Base-by-base conservation (phyloP, 2,113 vertebrate genomes). In the Otus sunia region DNA sequence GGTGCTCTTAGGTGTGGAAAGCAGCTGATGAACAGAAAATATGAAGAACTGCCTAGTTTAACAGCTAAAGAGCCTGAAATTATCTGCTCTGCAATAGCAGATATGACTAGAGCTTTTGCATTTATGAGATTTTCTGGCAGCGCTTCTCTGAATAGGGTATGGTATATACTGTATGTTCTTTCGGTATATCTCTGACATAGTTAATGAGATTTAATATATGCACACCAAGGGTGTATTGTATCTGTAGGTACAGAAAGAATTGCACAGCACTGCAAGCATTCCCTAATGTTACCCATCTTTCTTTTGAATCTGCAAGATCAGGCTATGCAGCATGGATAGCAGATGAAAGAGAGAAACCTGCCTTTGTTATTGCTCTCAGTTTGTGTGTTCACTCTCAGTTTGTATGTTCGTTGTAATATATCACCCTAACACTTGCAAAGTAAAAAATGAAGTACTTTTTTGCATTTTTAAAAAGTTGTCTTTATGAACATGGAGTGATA, bases 21-120 rank as follows among this genome's bases (percentile, higher is more conserved):
- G 49, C 19, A 69, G 55, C 20, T 41, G 69, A 30, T 0, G 0
- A 71, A 45, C 11, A 56, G 62, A 37, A 76, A 76, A 43, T 4
- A 19, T 72, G 37, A 59, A 39, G 66, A 63, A 14, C 15, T 55
- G 45, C 21, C 25, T 71, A 47, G 49, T 20, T 45, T 32, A 66
- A 64, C 29, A 87, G 67, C 62, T 83, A 43, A 43, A 55, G 71
- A 69, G 49, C 23, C 56, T 79, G 49, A 32, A 39, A 47, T 13
- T 7, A 50, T 53, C 52, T 83, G 36, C 63, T 80, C 43, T n/a
- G 37, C 52, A 5, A 9, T 15, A 63, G 50, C 2, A 2, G 71
- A 22, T 41, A 34, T 16, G 36, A 50, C 32, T 55, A 29, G 41
- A 73, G 39, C 71, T 67, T 78, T 18, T 77, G 56, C 19, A 41